A percentile compares a stretch with the other conserved stretches of the same genome.
Conservation (phyloP, 2,888 invertebrate species). For the Deroplatys truncata region DNA sequence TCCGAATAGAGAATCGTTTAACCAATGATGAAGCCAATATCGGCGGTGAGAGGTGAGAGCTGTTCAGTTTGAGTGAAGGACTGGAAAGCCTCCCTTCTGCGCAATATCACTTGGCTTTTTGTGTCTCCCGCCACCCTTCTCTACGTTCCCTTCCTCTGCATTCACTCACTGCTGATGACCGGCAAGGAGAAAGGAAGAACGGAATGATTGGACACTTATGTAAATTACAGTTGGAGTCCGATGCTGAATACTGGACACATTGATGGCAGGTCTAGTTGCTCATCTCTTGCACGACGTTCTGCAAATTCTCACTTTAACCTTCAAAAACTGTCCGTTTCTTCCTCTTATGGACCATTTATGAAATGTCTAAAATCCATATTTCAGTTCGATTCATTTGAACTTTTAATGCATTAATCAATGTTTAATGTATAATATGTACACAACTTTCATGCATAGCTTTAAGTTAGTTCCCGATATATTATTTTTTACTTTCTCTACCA, state of each 20-base stretch:
- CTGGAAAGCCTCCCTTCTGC: neutral
- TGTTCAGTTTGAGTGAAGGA: neutral
- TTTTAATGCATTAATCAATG: no score
- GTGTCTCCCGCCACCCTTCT: neutral
- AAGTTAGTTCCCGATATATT: no score
- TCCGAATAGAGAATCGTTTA: neutral
- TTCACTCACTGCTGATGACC: neutral
- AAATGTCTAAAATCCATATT: no score
- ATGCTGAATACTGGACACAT: neutral
- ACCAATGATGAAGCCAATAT: slow-evolving; percentile 9
- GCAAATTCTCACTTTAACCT: neutral
- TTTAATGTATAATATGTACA: no score
- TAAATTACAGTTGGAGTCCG: neutral
- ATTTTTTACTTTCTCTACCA: no score
- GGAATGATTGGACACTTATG: neutral
- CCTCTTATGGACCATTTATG: no score
- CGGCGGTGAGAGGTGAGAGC: neutral
- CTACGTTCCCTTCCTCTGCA: neutral
- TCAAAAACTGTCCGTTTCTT: neutral
- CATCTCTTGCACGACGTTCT: neutral
- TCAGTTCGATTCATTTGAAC: no score
- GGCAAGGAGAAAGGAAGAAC: neutral
- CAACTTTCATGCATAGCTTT: no score
- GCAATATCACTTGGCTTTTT: neutral
- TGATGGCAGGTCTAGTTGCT: neutral